A percentile compares a stretch with the other conserved stretches of the same genome.
Conservation (phyloP, 2,797 vertebrate species). For the Zenarchopterus dispar region DNA sequence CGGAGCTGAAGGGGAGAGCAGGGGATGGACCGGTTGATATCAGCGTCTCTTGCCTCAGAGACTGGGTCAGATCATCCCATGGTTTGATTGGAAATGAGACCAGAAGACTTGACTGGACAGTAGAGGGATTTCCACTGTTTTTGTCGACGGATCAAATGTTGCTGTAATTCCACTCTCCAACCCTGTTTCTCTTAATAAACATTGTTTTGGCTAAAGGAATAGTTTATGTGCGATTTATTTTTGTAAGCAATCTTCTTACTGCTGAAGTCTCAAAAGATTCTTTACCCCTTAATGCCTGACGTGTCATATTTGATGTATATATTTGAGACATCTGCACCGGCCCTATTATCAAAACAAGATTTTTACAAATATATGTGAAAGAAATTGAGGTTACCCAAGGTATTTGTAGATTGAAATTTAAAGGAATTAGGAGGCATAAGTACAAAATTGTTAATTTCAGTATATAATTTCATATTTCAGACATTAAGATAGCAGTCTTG, state of each 20-base stretch:
- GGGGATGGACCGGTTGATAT: constrained; percentile 75
- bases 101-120: constrained; percentile 22
- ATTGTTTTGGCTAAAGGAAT: constrained; percentile 78
- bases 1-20: constrained; percentile 67
- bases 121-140: constrained; percentile 38
- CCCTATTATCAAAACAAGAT: no score
- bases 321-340: no score
- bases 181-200: constrained; percentile 82
- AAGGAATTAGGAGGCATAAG: no score
- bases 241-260: not conserved
- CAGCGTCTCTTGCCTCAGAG: constrained; percentile 46
- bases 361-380: no score
- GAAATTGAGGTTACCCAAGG: no score
- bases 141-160: constrained; percentile 36
- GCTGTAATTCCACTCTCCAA: constrained; percentile 78
- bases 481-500: constrained; percentile 1
- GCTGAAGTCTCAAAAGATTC: no score
- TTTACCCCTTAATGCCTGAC: no score
- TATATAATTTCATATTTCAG: no score
- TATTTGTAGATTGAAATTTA: no score
- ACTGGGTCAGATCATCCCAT: constrained; percentile 23
- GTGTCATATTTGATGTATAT: no score
- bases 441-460: no score
- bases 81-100: constrained; percentile 41
- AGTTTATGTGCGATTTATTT: not conserved